These are phyloP conservation scores for Acipenser transmontanus DNA, from an alignment of 2,797 vertebrate species.

Conservation along the genomic window DNA sequence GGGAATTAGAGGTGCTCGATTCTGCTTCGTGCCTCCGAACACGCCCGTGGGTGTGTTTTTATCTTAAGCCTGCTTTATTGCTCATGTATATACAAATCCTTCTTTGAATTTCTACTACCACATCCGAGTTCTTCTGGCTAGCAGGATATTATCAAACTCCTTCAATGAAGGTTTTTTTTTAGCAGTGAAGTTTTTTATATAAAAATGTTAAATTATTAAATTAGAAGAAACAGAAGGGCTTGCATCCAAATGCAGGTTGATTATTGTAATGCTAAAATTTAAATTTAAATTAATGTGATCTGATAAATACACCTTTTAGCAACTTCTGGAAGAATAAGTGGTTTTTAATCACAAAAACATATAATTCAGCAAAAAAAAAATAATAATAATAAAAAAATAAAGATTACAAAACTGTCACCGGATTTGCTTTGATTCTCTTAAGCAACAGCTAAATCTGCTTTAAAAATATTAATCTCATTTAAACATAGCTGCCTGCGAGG, in stretches of 20 bases:
- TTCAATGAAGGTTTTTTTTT: no score
- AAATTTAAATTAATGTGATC: no score
- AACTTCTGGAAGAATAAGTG: background rate
- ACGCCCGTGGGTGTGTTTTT: background rate
- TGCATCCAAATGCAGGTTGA: no score
- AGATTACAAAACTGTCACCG: constrained; percentile 3
- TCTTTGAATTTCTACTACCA: no score
- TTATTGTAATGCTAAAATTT: no score
- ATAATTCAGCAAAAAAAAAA: constrained; percentile 2
- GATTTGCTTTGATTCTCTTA: constrained; percentile 29
- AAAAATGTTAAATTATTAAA: no score
- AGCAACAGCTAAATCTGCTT: constrained; percentile 49
- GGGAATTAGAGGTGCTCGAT: constrained; percentile 3
- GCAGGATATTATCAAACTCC: no score
- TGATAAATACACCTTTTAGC: background rate
- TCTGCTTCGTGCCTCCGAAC: background rate
- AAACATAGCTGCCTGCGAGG: constrained; percentile 50
- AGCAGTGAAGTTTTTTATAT: no score
- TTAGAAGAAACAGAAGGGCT: no score
- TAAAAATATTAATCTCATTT: constrained; percentile 63
- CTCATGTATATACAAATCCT: no score
- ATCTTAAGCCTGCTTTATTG: background rate
- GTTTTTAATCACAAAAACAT: background rate
- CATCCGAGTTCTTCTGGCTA: no score
- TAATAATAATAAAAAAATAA: constrained; percentile 10